Percentiles rank a stretch among this genome's conserved stretches.
Evolutionary conservation across 2,797 vertebrate genomes (phyloP).

Genomic region (Syngnathus rostellatus): DNA sequence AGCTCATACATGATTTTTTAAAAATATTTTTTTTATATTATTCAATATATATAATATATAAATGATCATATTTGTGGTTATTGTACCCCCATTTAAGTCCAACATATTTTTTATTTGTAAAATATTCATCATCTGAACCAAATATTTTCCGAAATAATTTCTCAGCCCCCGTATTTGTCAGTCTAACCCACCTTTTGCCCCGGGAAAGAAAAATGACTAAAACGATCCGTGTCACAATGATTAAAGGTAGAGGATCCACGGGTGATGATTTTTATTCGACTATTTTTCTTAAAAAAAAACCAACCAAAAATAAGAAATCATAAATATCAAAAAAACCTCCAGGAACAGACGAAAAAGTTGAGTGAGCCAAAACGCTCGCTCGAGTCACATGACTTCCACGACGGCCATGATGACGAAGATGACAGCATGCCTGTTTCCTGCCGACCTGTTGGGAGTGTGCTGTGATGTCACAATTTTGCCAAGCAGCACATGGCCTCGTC

Average conservation of each 20-base stretch:
- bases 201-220: too few species aligned
- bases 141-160: too few species aligned
- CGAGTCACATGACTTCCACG: not conserved
- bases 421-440: not conserved
- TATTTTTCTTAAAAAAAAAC: constrained; percentile 66
- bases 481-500: not conserved
- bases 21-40: too few species aligned
- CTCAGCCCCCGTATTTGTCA: too few species aligned
- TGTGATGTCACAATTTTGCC: too few species aligned
- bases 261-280: constrained; percentile 58
- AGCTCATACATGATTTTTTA: too few species aligned
- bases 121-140: too few species aligned
- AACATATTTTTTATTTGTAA: too few species aligned
- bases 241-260: not conserved
- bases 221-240: not conserved
- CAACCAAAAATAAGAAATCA: constrained; percentile 72
- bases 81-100: too few species aligned
- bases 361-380: not conserved
- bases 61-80: too few species aligned
- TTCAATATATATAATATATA: too few species aligned
- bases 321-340: constrained; percentile 71
- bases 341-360: constrained; percentile 55
- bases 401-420: not conserved
- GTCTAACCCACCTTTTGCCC: too few species aligned
- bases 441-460: not conserved